Evolutionary conservation across 1,140 invertebrate genomes (phyloP), one percentile per base, ranked within the genome.

Genomic region (Hycleus cichorii): DNA sequence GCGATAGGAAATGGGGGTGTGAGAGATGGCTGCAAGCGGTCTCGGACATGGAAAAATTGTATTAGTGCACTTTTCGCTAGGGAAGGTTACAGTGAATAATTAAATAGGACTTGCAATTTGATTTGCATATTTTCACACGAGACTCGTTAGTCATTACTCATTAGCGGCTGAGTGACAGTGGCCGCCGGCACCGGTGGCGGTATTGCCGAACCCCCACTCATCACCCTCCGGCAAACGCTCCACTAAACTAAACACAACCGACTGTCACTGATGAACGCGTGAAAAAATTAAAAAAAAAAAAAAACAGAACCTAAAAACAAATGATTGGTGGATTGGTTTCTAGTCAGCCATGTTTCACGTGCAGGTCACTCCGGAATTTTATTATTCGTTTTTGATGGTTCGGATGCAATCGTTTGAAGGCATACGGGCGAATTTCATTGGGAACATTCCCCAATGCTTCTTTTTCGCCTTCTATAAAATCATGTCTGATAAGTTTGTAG

Each of bases 71-170:
- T 67, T 67, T 65, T 64, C 49, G 11, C 46, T 48, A 54, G 57
- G 58, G 60, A 67, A 65, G 59, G 55, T 59, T 58, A 65, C 66
- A 66, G 56, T 43, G 69, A 70, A 72, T 72, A 70, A 72, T 71
- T 71, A 70, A 72, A 72, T 65, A 67, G 63, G 66, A 67, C 69
- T 67, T 68, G 63, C 71, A 72, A 72, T 72, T 72, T 71, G 69
- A 72, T 72, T 72, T 72, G 71, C 69, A 72, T 72, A 72, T 72
- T 71, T 71, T 68, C 71, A 66, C 69, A 65, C 68, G 68, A 67
- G 63, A 70, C 64, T 72, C 71, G 71, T 72, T 72, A 72, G 71
- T 71, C 71, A 72, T 72, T 72, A 71, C 69, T 72, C 69, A 72
- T 72, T 72, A 72, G 69, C 60, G 60, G 52, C 55, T 67, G 69